Evolutionary conservation across 2,888 invertebrate species (phyloP), one percentile per base, ranked within the genome.

Genomic region (Allygus modestus): DNA sequence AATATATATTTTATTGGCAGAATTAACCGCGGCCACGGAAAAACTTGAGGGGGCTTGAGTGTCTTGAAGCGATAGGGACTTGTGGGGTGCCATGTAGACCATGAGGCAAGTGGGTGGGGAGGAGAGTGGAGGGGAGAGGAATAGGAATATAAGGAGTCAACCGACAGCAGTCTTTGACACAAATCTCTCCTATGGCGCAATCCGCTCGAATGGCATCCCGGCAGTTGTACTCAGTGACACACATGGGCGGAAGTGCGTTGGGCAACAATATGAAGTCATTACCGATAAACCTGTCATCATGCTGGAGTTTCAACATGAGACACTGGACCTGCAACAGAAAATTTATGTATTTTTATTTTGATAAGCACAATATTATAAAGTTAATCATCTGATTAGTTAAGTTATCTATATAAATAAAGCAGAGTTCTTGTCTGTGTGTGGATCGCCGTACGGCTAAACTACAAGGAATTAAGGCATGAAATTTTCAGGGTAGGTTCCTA

Each of bases 151-250:
- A 33, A 31, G 69, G 69, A 15, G 69, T 69, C 4, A 69, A 31
- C 17, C 69, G 28, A n/a, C 69, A 69, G 37, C 69, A 69, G 31
- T 69, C 69, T 7, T 69, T 69, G 33, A 69, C 69, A 31, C 69
- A 69, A 5, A 69, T 69, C 69, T 69, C 69, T 11, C 69, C 69
- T 2, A 1, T n/a, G 5, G 31, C 69, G 17, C 69, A 69, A 15
- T 69, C 69, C 9, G 31, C 31, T 1, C 69, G 69, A 17, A 69
- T 69, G 7, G 31, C 28, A n/a, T 69, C 69, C 17, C 37, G 17
- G n/a, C 69, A 69, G 33, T 69, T 69, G 33, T 69, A 69, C 69
- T 69, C 69, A 7, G 69, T 69, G 28, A 69, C 69, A 69, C 69
- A 69, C 69, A 33, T 31, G 7, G 69, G 69, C 0, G 33, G 37